Percentiles rank a stretch among this genome's conserved stretches.
Evolutionary conservation across 2,797 vertebrate genomes (phyloP).

Genomic region (Hephaestus fuliginosus): DNA sequence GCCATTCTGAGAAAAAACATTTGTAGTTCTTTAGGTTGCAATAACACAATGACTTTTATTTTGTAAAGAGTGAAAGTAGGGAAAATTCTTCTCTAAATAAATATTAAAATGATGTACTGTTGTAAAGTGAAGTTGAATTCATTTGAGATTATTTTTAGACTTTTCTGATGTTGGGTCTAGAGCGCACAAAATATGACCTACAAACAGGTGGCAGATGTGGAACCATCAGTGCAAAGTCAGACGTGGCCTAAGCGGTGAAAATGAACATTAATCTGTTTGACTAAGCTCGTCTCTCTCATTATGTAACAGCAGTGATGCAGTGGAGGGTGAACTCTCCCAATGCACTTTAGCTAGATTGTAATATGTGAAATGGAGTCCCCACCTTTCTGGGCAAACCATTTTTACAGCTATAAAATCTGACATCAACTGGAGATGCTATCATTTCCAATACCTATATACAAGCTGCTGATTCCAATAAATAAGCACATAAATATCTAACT

Average conservation of each 20-base stretch:
- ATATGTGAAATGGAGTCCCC: slow-evolving; percentile 41
- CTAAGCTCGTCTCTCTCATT: slow-evolving; percentile 57
- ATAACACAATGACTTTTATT: slow-evolving; percentile 1
- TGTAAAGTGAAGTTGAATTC: not conserved
- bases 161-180: slow-evolving; percentile 10
- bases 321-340: slow-evolving; percentile 29
- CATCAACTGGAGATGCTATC: not conserved
- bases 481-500: not conserved
- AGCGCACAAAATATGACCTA: slow-evolving; percentile 37
- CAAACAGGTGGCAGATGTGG: slow-evolving; percentile 47
- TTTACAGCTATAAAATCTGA: not conserved
- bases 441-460: not conserved
- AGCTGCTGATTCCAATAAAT: not conserved
- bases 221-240: slow-evolving; percentile 49
- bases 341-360: slow-evolving; percentile 49
- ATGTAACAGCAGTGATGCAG: slow-evolving; percentile 55
- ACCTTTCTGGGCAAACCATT: slow-evolving; percentile 11
- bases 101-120: no score
- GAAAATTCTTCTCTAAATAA: not conserved
- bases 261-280: slow-evolving; percentile 69
- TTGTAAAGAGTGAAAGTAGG: not conserved
- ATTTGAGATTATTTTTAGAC: slow-evolving; percentile 24
- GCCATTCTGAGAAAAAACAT: not conserved
- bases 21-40: not conserved
- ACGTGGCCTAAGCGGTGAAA: slow-evolving; percentile 54